Evolutionary conservation across 2,113 vertebrate genomes (phyloP).

Genomic region (Anoplopoma fimbria): DNA sequence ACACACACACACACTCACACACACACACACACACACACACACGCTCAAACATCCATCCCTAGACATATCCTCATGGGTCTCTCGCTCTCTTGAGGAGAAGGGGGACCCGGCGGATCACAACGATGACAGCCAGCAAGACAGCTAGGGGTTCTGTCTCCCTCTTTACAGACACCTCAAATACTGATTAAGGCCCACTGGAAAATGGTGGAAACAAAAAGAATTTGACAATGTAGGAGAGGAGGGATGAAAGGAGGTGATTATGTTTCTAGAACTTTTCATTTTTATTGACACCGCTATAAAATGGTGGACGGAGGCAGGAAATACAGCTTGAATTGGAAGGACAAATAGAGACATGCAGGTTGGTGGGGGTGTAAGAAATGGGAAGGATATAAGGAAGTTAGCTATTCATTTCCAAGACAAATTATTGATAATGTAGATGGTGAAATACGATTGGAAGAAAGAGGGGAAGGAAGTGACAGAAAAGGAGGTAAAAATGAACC

Average conservation of each 20-base stretch:
- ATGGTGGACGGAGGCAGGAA: background rate
- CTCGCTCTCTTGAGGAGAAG: constrained; percentile 22
- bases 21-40: background rate
- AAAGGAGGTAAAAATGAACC: background rate
- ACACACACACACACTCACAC: background rate
- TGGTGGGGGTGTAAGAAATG: background rate
- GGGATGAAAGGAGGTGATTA: background rate
- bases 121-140: constrained; percentile 1
- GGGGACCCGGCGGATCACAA: constrained; percentile 22
- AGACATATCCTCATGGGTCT: constrained; percentile 12
- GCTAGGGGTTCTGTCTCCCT: background rate
- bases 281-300: background rate
- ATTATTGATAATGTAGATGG: background rate
- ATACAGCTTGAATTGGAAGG: too few relatives aligned
- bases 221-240: background rate
- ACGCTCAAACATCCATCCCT: constrained; percentile 6
- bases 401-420: background rate
- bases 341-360: background rate
- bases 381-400: background rate
- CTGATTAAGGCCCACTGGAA: constrained; percentile 24
- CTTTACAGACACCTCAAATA: constrained; percentile 22
- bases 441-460: background rate
- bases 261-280: constrained; percentile 4
- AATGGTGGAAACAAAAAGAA: background rate
- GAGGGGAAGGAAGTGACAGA: background rate